These are phyloP conservation scores for Chamaea fasciata DNA, from an alignment of 2,113 vertebrate species.

Conservation along the genomic window DNA sequence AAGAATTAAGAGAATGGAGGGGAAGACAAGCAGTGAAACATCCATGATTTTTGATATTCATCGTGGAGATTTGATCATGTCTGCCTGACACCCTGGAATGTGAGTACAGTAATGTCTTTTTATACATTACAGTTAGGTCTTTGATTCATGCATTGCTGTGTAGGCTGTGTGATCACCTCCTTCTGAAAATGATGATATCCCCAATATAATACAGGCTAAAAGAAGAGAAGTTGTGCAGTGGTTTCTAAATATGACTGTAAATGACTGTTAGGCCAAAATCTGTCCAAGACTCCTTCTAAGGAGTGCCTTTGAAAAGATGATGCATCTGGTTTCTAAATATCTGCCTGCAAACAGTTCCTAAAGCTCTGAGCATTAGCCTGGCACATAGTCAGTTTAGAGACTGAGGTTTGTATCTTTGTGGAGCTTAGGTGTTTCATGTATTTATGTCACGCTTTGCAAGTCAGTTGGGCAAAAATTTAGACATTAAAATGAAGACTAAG, in stretches of 20 bases:
- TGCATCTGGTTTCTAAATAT: neutral
- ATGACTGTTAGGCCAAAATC: neutral
- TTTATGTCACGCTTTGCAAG: neutral
- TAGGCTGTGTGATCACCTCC: neutral
- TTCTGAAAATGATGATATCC: neutral
- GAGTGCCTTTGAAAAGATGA: neutral
- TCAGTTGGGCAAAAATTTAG: neutral
- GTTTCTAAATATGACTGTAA: neutral
- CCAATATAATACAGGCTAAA: neutral
- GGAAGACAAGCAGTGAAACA: neutral
- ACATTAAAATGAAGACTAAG: neutral
- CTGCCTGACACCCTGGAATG: neutral
- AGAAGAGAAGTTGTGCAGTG: neutral
- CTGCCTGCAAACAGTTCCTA: neutral
- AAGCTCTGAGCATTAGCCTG: neutral
- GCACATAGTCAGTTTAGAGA: neutral
- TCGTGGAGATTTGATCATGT: neutral
- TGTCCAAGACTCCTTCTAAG: neutral
- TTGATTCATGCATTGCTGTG: neutral
- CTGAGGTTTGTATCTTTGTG: neutral
- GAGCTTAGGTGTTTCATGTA: neutral
- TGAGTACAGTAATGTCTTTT: neutral
- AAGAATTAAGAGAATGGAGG: neutral
- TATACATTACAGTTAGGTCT: neutral
- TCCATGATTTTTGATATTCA: neutral